phyloP scores from a whole-genome alignment of 2,113 vertebrate species.

The Nesogale talazaci region DNA sequence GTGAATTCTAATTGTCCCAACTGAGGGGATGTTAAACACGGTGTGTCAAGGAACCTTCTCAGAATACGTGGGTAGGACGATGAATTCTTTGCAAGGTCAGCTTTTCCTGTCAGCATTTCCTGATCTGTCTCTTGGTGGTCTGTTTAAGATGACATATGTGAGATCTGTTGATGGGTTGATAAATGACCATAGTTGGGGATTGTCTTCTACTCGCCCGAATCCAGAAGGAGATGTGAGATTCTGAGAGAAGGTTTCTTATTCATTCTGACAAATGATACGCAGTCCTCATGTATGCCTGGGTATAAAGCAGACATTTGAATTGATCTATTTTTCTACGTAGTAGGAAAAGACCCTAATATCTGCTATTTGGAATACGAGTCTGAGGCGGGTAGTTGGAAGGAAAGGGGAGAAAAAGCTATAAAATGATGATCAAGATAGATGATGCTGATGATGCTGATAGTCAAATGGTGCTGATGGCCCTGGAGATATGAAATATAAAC shows the following conservation, averaged over 20 bases:
- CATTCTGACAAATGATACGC: background rate
- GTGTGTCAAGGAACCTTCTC: background rate
- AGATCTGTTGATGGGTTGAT: background rate
- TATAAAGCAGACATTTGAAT: background rate
- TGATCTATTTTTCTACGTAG: conserved; percentile 43
- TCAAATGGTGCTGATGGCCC: background rate
- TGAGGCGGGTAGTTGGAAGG: background rate
- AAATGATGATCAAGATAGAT: background rate
- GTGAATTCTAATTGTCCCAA: background rate
- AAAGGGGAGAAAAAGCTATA: background rate
- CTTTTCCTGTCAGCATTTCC: conserved; percentile 38
- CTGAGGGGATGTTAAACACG: conserved; percentile 9
- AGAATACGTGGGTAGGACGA: background rate
- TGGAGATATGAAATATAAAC: conserved; percentile 7
- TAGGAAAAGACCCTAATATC: background rate
- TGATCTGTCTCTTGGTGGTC: background rate
- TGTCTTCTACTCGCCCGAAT: background rate
- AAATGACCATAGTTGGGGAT: conserved; percentile 1
- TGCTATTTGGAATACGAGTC: conserved; percentile 22
- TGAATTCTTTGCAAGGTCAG: background rate
- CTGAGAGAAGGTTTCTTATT: background rate
- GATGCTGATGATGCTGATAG: background rate
- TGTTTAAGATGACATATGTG: conserved; percentile 20
- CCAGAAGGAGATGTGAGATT: background rate
- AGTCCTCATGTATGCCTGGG: conserved; percentile 13